Conservation (phyloP, 2,888 invertebrate genomes). For the Pasiphila rectangulata region DNA sequence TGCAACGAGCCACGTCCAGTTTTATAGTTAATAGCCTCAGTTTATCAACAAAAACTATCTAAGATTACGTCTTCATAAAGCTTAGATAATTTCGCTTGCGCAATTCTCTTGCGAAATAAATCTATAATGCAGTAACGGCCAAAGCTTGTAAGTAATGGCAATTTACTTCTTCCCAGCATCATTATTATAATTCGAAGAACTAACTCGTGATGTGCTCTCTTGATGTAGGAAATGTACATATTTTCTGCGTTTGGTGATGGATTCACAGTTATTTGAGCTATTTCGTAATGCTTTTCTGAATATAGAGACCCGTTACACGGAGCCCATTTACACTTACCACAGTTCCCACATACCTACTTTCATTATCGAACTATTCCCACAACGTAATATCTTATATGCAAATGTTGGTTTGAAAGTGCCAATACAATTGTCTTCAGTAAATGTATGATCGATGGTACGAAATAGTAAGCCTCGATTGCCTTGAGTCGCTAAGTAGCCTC, state of each 20-base stretch:
- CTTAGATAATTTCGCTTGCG: conserved; percentile 27
- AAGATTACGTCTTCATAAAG: conserved; percentile 30
- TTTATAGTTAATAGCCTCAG: background rate
- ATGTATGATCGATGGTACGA: conserved; percentile 52
- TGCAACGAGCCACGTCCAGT: background rate
- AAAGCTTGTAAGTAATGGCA: conserved; percentile 25
- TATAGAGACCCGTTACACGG: conserved; percentile 61
- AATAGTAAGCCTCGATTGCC: conserved; percentile 46
- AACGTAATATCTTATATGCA: conserved; percentile 56
- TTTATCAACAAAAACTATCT: conserved; percentile 25
- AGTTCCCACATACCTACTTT: conserved; percentile 57
- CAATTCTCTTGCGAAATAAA: conserved; percentile 33
- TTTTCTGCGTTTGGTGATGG: conserved; percentile 24
- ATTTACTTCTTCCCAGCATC: conserved; percentile 30
- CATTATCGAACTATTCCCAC: conserved; percentile 56
- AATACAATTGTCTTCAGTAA: conserved; percentile 52
- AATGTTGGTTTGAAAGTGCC: conserved; percentile 62
- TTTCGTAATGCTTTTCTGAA: conserved; percentile 50
- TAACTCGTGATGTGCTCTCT: conserved; percentile 11
- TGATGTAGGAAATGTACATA: conserved; percentile 18
- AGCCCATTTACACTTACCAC: conserved; percentile 64
- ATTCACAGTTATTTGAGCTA: conserved; percentile 43
- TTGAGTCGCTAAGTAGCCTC: conserved; percentile 41
- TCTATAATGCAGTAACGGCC: conserved; percentile 33
- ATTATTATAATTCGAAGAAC: conserved; percentile 22